Percentiles rank a stretch among this genome's conserved stretches.
Evolutionary conservation across 2,797 vertebrate species (phyloP).

Genomic region (Falco berigora): DNA sequence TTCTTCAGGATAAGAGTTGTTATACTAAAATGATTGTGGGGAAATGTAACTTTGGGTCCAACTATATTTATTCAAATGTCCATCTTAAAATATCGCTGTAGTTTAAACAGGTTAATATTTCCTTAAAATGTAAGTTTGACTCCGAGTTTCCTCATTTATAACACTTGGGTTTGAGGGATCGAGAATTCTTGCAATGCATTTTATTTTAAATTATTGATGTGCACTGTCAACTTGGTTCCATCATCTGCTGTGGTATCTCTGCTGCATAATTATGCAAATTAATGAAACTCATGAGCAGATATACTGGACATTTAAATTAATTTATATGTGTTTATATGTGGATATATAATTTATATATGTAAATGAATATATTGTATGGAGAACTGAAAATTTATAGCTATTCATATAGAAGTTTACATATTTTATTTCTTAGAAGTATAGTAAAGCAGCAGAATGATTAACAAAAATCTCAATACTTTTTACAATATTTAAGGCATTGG

Average conservation of each 20-base stretch:
- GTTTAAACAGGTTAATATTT: neutral
- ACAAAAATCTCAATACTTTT: neutral
- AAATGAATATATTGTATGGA: neutral
- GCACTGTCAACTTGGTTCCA: neutral
- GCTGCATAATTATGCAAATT: neutral
- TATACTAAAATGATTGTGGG: neutral
- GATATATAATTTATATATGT: neutral
- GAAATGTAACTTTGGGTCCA: neutral
- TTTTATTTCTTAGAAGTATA: neutral
- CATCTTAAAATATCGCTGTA: neutral
- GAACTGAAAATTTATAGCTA: neutral
- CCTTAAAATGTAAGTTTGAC: neutral
- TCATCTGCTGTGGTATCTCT: neutral
- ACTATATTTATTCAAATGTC: neutral
- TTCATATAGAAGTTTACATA: neutral
- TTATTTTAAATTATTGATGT: neutral
- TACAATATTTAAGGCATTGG: neutral
- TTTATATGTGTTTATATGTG: neutral
- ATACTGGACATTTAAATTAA: neutral
- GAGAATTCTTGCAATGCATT: neutral
- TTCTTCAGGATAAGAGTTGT: neutral
- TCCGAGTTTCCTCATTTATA: neutral
- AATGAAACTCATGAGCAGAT: neutral
- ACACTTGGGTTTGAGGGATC: neutral
- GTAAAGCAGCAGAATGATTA: neutral